Evolutionary conservation across 2,113 vertebrate genomes (phyloP), one percentile per base, ranked within the genome.

Genomic region (Crotalus tigris): DNA sequence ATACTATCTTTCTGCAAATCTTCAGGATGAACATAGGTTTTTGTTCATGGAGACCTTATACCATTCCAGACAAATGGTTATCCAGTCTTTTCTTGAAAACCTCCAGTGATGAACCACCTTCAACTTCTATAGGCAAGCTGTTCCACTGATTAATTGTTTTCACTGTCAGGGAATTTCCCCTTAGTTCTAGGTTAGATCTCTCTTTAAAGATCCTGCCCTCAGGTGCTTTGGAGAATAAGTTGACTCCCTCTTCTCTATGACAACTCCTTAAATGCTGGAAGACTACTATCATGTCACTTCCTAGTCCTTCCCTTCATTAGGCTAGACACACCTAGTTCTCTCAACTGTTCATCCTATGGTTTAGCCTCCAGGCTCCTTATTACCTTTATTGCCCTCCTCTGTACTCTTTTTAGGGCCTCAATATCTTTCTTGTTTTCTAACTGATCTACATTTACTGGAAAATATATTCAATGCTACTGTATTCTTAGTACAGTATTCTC

Each of bases 1-100:
- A 92, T 95, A 95, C 89, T 88, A 96, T 87, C 64, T 91, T 64
- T 95, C 87, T 94, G 86, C 94, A 95, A 85, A 81, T 44, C 64
- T 24, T 89, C 46, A 58, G 59, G 55, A 44, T 46, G 1, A 61
- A 92, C 23, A 55, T 57, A 49, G 19, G 59, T 15, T 33, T 26
- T 57, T 61, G 55, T 26, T 64, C 55, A 69, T 6, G 10, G 26
- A 69, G 11, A 69, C 12, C 64, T n/a, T 15, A 69, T 69, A n/a
- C 64, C 29, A 69, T 69, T 69, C 64, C 12, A 69, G 29, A 69
- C 64, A n/a, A 69, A 5, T 69, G 64, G 64, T 69, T 69, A 13
- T 69, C 64, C 64, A 69, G 29, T 69, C 13, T 69, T 13, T 69
- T 69, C 64, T 69, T 69, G 5, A 33, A 69, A 69, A 69, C 29